Percentiles rank a stretch among this genome's conserved stretches.
Evolutionary conservation across 1,140 invertebrate genomes (phyloP).

Genomic region (Drepana arcuata): DNA sequence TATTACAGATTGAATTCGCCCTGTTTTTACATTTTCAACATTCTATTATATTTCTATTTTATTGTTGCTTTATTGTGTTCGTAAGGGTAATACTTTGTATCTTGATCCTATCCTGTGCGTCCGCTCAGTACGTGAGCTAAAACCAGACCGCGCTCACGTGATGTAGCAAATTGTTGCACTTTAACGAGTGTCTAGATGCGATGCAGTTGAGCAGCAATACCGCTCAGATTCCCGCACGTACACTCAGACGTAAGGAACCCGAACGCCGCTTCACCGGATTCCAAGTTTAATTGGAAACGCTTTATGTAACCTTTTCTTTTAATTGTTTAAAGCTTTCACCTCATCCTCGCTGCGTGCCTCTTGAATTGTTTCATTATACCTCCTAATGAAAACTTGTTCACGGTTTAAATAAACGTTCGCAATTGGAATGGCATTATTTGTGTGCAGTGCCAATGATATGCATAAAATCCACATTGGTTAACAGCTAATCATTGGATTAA

Average conservation of each 20-base stretch:
- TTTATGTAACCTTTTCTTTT: constrained; percentile 53
- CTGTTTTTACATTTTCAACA: too few relatives aligned
- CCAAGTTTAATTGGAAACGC: constrained; percentile 61
- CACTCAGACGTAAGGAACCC: constrained; percentile 31
- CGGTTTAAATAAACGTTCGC: constrained; percentile 14
- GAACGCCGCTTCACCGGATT: constrained; percentile 40
- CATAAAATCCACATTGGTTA: constrained; percentile 33
- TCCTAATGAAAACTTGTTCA: constrained; percentile 20
- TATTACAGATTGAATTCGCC: too few relatives aligned
- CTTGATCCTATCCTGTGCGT: constrained; percentile 6
- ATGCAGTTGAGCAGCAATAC: constrained; percentile 38
- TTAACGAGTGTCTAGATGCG: constrained; percentile 24
- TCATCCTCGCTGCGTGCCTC: constrained; percentile 18
- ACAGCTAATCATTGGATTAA: constrained; percentile 61
- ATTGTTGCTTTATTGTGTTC: too few relatives aligned
- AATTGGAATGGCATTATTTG: constrained; percentile 7
- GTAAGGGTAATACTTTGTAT: too few relatives aligned
- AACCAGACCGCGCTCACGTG: constrained; percentile 19
- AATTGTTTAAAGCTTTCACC: constrained; percentile 43
- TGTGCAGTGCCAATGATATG: constrained; percentile 17
- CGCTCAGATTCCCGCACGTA: constrained; percentile 41
- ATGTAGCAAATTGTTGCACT: constrained; percentile 43
- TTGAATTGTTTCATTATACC: constrained; percentile 18
- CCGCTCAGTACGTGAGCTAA: constrained; percentile 9
- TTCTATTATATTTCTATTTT: too few relatives aligned